A percentile compares a stretch with the other conserved stretches of the same genome.
phyloP scores from a whole-genome alignment of 2,797 vertebrate genomes.

The Eulemur coronatus region DNA sequence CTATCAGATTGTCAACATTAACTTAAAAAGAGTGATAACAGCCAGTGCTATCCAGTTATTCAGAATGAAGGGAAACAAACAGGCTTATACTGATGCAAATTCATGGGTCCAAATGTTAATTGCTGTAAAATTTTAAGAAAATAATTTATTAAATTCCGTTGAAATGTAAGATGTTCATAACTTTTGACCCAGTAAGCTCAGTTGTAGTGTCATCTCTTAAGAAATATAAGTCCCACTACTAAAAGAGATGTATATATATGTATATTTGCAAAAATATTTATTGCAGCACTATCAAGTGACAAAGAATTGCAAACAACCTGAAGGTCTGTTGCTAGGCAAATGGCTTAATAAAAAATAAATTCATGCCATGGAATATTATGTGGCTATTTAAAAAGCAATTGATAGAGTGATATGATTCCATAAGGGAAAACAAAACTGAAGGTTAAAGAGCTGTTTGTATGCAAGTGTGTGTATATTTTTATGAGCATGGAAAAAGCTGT shows the following conservation, averaged over 20 bases:
- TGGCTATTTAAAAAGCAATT: constrained; percentile 55
- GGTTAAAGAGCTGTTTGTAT: constrained; percentile 54
- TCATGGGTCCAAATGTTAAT: background rate
- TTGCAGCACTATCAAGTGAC: background rate
- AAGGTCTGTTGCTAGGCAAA: constrained; percentile 23
- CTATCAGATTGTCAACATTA: background rate
- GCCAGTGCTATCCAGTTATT: background rate
- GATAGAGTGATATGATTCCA: constrained; percentile 20
- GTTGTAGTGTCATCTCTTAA: background rate
- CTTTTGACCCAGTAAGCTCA: constrained; percentile 4
- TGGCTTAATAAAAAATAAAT: constrained; percentile 50
- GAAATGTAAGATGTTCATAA: constrained; percentile 21
- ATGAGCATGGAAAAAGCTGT: background rate
- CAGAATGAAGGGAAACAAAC: background rate
- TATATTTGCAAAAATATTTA: background rate
- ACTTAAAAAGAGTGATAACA: background rate
- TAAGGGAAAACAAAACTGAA: constrained; percentile 51
- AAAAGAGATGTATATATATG: background rate
- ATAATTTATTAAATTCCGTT: background rate
- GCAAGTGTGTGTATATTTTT: constrained; percentile 30
- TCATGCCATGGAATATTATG: constrained; percentile 9
- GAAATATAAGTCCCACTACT: background rate
- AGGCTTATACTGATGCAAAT: background rate
- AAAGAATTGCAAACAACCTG: background rate
- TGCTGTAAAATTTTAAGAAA: background rate